These are phyloP conservation scores for Hormaphis cornu DNA, from an alignment of 1,140 invertebrate genomes.

Conservation along the genomic window DNA sequence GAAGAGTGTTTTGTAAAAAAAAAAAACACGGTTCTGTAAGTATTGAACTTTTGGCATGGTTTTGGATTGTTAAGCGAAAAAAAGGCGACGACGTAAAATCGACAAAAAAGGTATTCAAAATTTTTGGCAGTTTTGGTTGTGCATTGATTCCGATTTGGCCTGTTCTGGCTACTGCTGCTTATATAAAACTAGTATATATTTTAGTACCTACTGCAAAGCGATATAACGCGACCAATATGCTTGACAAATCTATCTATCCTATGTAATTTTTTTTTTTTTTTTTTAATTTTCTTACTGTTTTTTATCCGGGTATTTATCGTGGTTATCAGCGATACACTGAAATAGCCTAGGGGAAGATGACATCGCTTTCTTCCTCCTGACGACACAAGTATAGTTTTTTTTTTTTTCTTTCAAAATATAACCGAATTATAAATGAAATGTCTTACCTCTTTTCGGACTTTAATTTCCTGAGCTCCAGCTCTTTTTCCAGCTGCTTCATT, in stretches of 20 bases:
- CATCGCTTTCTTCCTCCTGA: slow-evolving; percentile 29
- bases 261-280: slow-evolving; percentile 16
- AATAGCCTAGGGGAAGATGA: slow-evolving; percentile 26
- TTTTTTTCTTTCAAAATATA: slow-evolving; percentile 13
- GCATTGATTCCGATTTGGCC: no score
- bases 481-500: slow-evolving; percentile 73
- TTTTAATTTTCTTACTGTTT: slow-evolving; percentile 5
- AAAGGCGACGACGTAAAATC: no score
- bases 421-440: neutral
- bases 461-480: slow-evolving; percentile 68
- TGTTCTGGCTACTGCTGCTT: no score
- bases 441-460: slow-evolving; percentile 49
- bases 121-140: no score
- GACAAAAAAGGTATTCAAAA: no score
- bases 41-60: no score
- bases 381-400: slow-evolving; percentile 4
- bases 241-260: slow-evolving; percentile 12
- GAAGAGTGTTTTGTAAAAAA: no score
- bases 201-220: slow-evolving; percentile 24
- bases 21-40: no score
- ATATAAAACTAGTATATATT: no score
- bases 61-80: no score
- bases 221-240: slow-evolving; percentile 3
- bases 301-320: slow-evolving; percentile 27
- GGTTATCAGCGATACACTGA: slow-evolving; percentile 25